phyloP scores from a whole-genome alignment of 1,140 invertebrate species.

The Colletes gigas region DNA sequence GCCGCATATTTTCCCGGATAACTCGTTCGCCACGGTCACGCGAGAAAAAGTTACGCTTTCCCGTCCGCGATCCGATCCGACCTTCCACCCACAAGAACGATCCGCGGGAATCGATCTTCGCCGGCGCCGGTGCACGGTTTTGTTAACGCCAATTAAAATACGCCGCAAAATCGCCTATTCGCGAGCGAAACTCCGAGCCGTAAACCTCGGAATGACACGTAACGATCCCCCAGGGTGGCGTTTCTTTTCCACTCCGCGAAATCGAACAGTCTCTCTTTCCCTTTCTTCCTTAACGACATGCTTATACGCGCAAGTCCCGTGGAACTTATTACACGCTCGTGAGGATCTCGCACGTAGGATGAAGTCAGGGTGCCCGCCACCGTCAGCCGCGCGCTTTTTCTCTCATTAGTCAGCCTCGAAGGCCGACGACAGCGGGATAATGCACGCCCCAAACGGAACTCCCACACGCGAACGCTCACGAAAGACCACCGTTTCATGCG shows the following conservation, averaged over 20 bases:
- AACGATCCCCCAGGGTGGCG: not conserved
- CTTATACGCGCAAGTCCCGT: not conserved
- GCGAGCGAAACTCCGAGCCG: not conserved
- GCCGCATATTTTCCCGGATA: no score
- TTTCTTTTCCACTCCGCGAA: not conserved
- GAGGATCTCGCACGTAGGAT: constrained; percentile 19
- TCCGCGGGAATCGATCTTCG: not conserved
- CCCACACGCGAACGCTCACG: constrained; percentile 28
- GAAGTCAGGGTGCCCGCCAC: constrained; percentile 20
- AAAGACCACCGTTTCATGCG: constrained; percentile 46
- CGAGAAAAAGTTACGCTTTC: not conserved
- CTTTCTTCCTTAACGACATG: constrained; percentile 12
- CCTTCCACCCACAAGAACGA: not conserved
- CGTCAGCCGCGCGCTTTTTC: constrained; percentile 30
- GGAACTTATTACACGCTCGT: constrained; percentile 32
- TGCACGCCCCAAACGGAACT: constrained; percentile 50
- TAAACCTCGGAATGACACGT: constrained; percentile 1
- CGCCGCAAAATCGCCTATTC: not conserved
- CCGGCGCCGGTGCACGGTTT: not conserved
- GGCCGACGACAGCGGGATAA: constrained; percentile 53
- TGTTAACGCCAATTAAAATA: constrained; percentile 4
- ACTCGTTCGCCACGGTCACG: no score
- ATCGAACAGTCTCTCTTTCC: no score
- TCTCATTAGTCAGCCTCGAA: constrained; percentile 52
- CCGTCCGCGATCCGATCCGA: not conserved